These are phyloP conservation scores for Andricus curvator DNA, from an alignment of 2,888 invertebrate species.

Conservation along the genomic window DNA sequence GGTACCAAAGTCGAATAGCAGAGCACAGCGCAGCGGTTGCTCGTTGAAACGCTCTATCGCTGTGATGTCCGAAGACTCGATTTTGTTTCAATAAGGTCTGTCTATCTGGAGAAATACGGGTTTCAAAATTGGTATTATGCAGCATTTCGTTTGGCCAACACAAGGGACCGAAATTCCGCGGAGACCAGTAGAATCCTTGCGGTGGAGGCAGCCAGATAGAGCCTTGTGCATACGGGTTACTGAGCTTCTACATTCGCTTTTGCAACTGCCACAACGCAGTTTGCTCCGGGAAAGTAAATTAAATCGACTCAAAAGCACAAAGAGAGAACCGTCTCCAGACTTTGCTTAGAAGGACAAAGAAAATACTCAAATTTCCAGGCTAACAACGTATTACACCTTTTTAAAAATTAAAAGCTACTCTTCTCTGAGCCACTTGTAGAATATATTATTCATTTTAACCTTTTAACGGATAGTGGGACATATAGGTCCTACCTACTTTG, in stretches of 20 bases:
- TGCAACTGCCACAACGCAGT: conserved; percentile 41
- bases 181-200: conserved; percentile 49
- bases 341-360: conserved; percentile 35
- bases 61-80: conserved; percentile 43
- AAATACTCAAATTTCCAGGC: conserved; percentile 13
- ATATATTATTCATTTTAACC: no score
- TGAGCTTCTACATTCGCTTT: conserved; percentile 38
- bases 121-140: conserved; percentile 52
- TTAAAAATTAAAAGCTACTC: not conserved
- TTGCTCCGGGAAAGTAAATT: conserved; percentile 28
- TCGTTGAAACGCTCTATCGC: not conserved
- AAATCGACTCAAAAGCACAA: conserved; percentile 35
- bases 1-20: not conserved
- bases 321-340: conserved; percentile 28
- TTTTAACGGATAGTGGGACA: no score
- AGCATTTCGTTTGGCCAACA: conserved; percentile 51
- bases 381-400: conserved; percentile 2
- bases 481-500: no score
- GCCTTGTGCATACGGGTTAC: conserved; percentile 42
- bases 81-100: conserved; percentile 50
- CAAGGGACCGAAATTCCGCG: conserved; percentile 44
- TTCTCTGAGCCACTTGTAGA: not conserved
- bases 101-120: conserved; percentile 51
- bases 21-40: not conserved
- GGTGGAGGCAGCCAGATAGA: conserved; percentile 34